Base-by-base conservation (phyloP, 1,140 invertebrate species). In the Leptonema lineaticorne region DNA sequence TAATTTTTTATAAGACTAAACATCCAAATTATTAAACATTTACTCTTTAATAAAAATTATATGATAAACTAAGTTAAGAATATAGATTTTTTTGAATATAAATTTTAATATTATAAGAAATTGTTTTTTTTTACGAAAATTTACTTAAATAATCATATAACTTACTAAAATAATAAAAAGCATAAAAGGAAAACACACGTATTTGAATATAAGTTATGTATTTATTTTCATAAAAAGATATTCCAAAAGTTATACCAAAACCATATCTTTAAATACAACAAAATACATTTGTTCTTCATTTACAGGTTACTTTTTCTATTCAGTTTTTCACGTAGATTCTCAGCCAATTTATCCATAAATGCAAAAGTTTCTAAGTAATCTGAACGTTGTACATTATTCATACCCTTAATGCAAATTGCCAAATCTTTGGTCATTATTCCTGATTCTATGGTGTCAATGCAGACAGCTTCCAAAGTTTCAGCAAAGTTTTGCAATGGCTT, bases 351-450 rank as follows among this genome's bases (percentile, higher is more conserved):
- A 77, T 98, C 88, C 81, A 99, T 88, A 77, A 99, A 99, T 76
- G 96, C 95, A 79, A 99, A 98, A 0, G 97, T 99, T 82, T 98
- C 96, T 75, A 96, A 84, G 78, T 99, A 99, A 82, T 99, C 96
- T 27, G 83, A 78, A 69, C 92, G 85, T 67, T 88, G 84, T 0
- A 99, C 92, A 75, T 90, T 90, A 63, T 82, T 88, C 84, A 92
- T 89, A 68, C 96, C 95, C 80, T 99, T 97, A 71, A 98, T 95
- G 78, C 97, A 99, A 79, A 98, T 96, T 30, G 97, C 97, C 74
- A 99, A 85, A 87, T 99, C 97, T 79, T 99, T 99, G n/a, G 97
- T 99, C 95, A 99, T 98, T 56, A 85, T 82, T 18, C 96, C 97
- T 63, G 88, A 82, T 80, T 99, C 96, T 72, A 99, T 97, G 0